Percentiles rank a stretch among this genome's conserved stretches.
phyloP scores from a whole-genome alignment of 2,888 invertebrate species.

The Stenichneumon culpator region DNA sequence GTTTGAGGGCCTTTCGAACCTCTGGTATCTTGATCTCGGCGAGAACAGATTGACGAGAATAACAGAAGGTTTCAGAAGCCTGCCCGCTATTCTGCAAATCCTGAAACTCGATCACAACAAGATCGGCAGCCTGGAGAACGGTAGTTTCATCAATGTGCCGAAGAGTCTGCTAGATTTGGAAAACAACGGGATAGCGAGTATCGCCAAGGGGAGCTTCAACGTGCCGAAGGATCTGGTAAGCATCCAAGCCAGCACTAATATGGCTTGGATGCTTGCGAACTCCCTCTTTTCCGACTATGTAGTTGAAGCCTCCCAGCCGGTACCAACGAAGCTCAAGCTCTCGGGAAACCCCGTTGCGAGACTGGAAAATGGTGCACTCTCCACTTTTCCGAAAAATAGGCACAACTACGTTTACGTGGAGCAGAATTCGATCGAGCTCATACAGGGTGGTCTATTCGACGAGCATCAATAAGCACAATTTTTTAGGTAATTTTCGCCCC shows the following conservation, averaged over 20 bases:
- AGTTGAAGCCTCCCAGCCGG: conserved; percentile 69
- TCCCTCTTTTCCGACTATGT: not conserved
- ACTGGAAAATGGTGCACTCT: conserved; percentile 78
- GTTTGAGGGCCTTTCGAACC: not conserved
- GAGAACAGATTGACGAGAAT: conserved; percentile 13
- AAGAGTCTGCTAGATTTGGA: not conserved
- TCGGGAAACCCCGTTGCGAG: conserved; percentile 81
- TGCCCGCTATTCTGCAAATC: not conserved
- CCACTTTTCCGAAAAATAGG: conserved; percentile 62
- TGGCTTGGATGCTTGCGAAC: not conserved
- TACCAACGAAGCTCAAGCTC: conserved; percentile 13
- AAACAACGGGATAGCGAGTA: not conserved
- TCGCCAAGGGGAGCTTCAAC: not conserved
- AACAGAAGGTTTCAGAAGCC: not conserved
- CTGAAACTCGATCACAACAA: not conserved
- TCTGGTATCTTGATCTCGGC: not conserved
- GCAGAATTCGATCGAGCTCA: not conserved
- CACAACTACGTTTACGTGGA: not conserved
- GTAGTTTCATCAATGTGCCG: not conserved
- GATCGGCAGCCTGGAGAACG: not conserved
- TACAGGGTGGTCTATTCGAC: not conserved
- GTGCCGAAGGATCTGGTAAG: conserved; percentile 84
- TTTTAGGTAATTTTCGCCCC: no score
- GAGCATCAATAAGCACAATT: not conserved
- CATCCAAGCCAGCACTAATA: no score